Evolutionary conservation across 1,140 invertebrate species (phyloP).

Genomic region (Mactra quadrangularis): DNA sequence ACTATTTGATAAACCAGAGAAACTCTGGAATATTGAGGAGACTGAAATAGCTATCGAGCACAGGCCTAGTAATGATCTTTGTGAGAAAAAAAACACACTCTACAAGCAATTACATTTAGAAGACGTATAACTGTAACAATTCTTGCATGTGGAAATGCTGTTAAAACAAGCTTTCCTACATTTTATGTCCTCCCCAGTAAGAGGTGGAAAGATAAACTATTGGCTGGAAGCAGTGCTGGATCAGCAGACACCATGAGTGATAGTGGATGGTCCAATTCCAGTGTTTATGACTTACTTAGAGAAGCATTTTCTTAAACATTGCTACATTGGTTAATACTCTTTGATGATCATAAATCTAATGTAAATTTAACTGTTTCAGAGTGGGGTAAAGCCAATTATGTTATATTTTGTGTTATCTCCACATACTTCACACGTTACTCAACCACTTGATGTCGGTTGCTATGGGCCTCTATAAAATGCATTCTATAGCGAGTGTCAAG

Average conservation of each 20-base stretch:
- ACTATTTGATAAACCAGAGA: constrained; percentile 27
- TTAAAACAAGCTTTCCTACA: constrained; percentile 77
- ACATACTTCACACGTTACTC: constrained; percentile 12
- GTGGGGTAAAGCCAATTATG: constrained; percentile 8
- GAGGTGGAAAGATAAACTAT: constrained; percentile 73
- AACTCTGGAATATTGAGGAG: constrained; percentile 61
- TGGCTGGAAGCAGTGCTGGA: constrained; percentile 16
- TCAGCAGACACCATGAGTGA: constrained; percentile 16
- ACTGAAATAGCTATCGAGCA: constrained; percentile 50
- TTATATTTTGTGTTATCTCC: constrained; percentile 12
- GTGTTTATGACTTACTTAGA: constrained; percentile 31
- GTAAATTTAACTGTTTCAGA: background rate
- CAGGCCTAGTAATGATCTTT: constrained; percentile 14
- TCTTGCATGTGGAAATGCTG: constrained; percentile 79
- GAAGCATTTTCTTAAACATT: constrained; percentile 37
- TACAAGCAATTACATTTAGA: constrained; percentile 45
- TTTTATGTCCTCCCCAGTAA: constrained; percentile 82
- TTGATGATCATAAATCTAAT: constrained; percentile 18
- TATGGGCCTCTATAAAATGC: constrained; percentile 13
- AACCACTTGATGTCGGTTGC: constrained; percentile 18
- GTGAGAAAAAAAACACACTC: constrained; percentile 15
- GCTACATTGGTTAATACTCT: background rate
- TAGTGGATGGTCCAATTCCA: constrained; percentile 54
- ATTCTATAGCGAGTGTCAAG: constrained; percentile 36
- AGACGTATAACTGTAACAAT: constrained; percentile 83